phyloP scores from a whole-genome alignment of 1,140 invertebrate genomes.

The Probaryconus sp. region DNA sequence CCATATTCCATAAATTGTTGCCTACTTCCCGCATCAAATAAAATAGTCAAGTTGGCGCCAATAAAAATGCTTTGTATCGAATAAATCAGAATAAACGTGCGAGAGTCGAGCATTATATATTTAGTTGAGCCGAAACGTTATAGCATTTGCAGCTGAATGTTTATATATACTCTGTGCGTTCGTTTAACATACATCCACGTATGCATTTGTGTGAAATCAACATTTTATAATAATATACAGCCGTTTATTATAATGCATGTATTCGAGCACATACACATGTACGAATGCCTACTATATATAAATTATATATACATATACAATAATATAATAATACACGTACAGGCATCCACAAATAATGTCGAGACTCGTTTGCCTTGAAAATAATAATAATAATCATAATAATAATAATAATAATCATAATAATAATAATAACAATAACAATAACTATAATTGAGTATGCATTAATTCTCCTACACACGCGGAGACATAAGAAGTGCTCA shows the following conservation, averaged over 20 bases:
- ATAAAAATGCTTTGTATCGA: slow-evolving; percentile 55
- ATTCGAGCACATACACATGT: slow-evolving; percentile 56
- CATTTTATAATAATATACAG: slow-evolving; percentile 49
- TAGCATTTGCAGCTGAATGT: not conserved
- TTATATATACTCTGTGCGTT: not conserved
- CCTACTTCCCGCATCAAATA: slow-evolving; percentile 22
- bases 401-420: slow-evolving; percentile 54
- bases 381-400: slow-evolving; percentile 55
- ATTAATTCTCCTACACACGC: slow-evolving; percentile 58
- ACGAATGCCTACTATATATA: too few species aligned
- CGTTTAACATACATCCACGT: not conserved
- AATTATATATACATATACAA: too few species aligned
- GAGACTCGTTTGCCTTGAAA: slow-evolving; percentile 46
- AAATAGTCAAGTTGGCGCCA: slow-evolving; percentile 58
- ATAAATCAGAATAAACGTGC: slow-evolving; percentile 51
- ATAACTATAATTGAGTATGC: slow-evolving; percentile 56
- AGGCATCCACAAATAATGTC: too few species aligned
- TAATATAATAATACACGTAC: too few species aligned
- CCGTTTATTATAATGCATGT: slow-evolving; percentile 48
- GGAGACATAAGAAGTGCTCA: slow-evolving; percentile 50
- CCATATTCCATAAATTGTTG: slow-evolving; percentile 47
- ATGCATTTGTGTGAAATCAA: not conserved
- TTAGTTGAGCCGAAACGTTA: slow-evolving; percentile 36
- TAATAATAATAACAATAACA: not conserved
- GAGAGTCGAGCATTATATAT: slow-evolving; percentile 44